Base-by-base conservation (phyloP, 2,113 vertebrate species). In the Laticauda colubrina region DNA sequence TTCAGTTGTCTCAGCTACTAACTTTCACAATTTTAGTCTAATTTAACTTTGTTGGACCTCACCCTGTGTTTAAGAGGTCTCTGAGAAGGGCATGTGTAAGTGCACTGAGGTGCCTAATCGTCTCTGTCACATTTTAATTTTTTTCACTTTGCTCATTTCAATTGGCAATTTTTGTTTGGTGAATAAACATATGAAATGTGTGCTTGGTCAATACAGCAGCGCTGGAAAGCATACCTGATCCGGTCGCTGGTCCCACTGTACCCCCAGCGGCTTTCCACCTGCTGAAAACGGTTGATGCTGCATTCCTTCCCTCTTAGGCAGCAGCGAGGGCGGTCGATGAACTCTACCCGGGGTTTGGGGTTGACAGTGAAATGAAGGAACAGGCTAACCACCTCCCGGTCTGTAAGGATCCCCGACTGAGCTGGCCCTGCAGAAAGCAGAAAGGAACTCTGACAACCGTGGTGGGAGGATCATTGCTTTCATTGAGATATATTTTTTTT, bases 211-310 rank as follows among this genome's bases (percentile, higher is more conserved):
- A 4, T 2, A 51, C 10, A 9, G n/a, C 20, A 2, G 45, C 0
- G 53, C 2, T 4, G 7, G 20, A 23, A 12, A 89, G 75, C 93
- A 94, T 94, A 99, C 99, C 99, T 98, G 96, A 99, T 99, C 90
- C 99, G 98, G 97, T 99, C 99, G 24, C 99, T 99, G 9, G 99
- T 99, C 88, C 99, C 99, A 0, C 99, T 99, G 97, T 99, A 99
- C 57, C 99, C 99, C 99, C 99, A 99, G 97, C 99, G 99, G 97
- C 99, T 99, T 97, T 99, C 99, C 96, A 99, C 99, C 96, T 99
- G 99, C 95, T 99, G 99, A 96, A 99, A 99, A 48, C 99, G 98
- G 39, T 98, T 99, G 97, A 99, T 98, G 97, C 98, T 99, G 96
- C 99, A 99, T 96, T 99, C 99, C 97, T 99, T 99, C 94, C 99